Conservation (phyloP, 2,888 invertebrate species). For the Plagodis pulveraria region DNA sequence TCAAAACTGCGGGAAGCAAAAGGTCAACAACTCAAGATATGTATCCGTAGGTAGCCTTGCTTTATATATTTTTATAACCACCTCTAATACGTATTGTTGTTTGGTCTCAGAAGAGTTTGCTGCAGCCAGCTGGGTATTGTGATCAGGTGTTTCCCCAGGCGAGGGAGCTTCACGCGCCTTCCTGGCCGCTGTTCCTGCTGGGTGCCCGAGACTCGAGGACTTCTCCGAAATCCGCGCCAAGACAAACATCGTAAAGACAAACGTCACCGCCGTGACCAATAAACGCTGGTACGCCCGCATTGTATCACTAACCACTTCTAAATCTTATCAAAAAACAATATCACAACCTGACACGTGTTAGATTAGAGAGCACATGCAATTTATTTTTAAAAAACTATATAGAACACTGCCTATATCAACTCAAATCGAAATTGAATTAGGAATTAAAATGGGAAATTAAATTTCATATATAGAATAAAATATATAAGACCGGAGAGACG, state of each 20-base stretch:
- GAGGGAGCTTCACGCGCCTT: constrained; percentile 23
- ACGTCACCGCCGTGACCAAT: constrained; percentile 42
- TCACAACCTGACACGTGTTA: constrained; percentile 5
- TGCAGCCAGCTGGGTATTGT: constrained; percentile 6
- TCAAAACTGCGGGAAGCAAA: no score
- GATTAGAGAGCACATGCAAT: background rate
- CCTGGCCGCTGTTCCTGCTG: constrained; percentile 35
- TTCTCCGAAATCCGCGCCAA: constrained; percentile 46
- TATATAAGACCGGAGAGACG: constrained; percentile 3
- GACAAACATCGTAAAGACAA: constrained; percentile 48
- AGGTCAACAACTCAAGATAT: no score
- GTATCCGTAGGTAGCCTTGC: no score
- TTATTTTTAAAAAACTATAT: background rate
- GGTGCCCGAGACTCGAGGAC: constrained; percentile 32
- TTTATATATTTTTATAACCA: constrained; percentile 12
- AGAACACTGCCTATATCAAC: background rate
- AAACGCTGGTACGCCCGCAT: constrained; percentile 61
- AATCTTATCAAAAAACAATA: constrained; percentile 16
- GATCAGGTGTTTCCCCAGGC: background rate
- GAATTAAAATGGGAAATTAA: no score
- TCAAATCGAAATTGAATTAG: background rate
- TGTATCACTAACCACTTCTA: constrained; percentile 1
- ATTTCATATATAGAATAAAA: background rate
- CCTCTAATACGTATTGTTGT: constrained; percentile 39
- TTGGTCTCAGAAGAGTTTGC: constrained; percentile 26